Evolutionary conservation across 2,113 vertebrate genomes (phyloP), one percentile per base, ranked within the genome.

Genomic region (Gnathochromis pfefferi): DNA sequence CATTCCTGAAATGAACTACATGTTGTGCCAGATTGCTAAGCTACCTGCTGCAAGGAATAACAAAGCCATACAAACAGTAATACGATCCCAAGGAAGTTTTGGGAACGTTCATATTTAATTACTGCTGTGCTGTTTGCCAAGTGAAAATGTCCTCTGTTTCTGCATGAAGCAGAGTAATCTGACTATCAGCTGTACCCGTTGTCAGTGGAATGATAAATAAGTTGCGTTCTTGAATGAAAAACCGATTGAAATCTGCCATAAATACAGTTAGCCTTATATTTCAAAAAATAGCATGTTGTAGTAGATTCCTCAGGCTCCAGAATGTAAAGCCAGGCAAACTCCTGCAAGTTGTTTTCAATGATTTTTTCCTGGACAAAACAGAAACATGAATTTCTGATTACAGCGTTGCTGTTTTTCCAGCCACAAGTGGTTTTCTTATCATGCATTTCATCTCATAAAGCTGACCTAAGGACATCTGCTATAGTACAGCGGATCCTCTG

Each of bases 11-110:
- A 90, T 51, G 49, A 96, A 95, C 92, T 91, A 89, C 83, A 84
- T 93, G 93, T 68, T 87, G 26, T 13, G 73, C 55, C 93, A 96
- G 88, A 94, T 94, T 94, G 73, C 65, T 79, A 87, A 82, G 63
- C 89, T 90, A 89, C 83, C 83, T 79, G 45, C 33, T 86, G 31
- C 7, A 28, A 73, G 68, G 81, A 90, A 73, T 89, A 75, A 68
- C 65, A 89, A 81, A 89, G 75, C 42, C 87, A 88, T 88, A 92
- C 91, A 84, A 85, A 85, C 85, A 82, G 84, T 83, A 90, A 93
- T 80, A 13, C 21, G 78, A 91, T 86, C 90, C 53, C 10, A 35
- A 83, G 28, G 55, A 89, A 81, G 85, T 81, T 88, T 80, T 84
- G 58, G 51, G 31, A 90, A 85, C 65, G 58, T 88, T 86, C 35